Evolutionary conservation across 2,113 vertebrate species (phyloP), one percentile per base, ranked within the genome.

Genomic region (Furnarius figulus): DNA sequence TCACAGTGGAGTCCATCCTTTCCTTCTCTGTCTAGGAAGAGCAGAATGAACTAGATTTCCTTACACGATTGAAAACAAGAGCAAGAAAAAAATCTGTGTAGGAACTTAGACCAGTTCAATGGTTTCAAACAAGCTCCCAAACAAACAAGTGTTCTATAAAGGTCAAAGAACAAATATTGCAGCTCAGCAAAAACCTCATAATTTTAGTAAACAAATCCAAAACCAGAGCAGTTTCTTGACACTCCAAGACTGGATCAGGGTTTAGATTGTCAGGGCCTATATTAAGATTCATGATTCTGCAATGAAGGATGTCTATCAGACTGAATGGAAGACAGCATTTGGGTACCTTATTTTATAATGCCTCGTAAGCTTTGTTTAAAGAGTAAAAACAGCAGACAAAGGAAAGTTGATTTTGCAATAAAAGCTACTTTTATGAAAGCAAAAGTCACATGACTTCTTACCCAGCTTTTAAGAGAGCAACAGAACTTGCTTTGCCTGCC

Each of bases 381-480:
- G 67, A 85, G 80, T 81, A 61, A 89, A 97, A 98, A 97, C 52
- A 94, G 39, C 40, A 90, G 95, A 93, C 85, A 95, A 95, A 94
- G 76, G 81, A 95, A 95, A 94, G 56, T 73, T 71, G 42, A 86
- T 96, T 97, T 96, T 96, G 93, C 95, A 97, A 97, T 93, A 93
- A 95, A 93, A 95, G 75, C 56, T 96, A 96, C 89, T 97, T 97
- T 97, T 97, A 93, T 47, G 58, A 97, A 92, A 94, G 85, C 50
- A 70, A 95, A 96, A 93, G 52, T 95, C 91, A 88, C 91, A 59
- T 85, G 94, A 93, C 66, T 15, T 85, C 89, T 81, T 74, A 82
- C 63, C 35, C 88, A 93, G 83, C 35, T 89, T 91, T 95, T 85
- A 92, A 68, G 55, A 89, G 77, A 90, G 70, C 63, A 93, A 90